phyloP scores from a whole-genome alignment of 1,140 invertebrate genomes.

The Drosophila tsacasi region DNA sequence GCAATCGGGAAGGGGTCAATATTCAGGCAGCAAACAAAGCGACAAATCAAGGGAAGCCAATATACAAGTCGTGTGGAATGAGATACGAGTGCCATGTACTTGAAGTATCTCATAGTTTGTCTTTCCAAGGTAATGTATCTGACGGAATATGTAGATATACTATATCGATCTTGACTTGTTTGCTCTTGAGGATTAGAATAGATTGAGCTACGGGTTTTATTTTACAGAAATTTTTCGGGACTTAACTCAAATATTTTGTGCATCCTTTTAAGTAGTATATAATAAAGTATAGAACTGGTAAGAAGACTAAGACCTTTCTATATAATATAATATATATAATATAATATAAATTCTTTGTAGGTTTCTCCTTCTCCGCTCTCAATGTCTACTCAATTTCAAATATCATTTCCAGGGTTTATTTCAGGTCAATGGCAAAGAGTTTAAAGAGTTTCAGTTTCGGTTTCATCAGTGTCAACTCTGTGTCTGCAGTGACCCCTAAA shows the following conservation, averaged over 20 bases:
- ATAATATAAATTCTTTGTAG: background rate
- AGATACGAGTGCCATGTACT: background rate
- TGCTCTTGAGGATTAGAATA: background rate
- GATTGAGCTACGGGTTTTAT: background rate
- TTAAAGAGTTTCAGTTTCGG: background rate
- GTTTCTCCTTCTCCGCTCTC: background rate
- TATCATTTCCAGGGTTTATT: slow-evolving; percentile 4
- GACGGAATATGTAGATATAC: background rate
- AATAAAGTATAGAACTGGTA: background rate
- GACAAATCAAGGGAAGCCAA: slow-evolving; percentile 20
- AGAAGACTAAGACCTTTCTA: no score
- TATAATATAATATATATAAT: no score
- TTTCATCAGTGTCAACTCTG: slow-evolving; percentile 2
- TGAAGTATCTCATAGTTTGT: background rate
- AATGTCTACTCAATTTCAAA: background rate
- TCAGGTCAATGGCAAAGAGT: slow-evolving; percentile 17
- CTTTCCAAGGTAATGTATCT: background rate
- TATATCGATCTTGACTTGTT: background rate
- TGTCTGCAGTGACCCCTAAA: slow-evolving; percentile 7
- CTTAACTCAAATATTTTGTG: background rate
- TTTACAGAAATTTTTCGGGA: no score
- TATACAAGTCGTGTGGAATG: background rate
- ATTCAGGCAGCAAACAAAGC: slow-evolving; percentile 16
- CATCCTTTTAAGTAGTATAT: background rate
- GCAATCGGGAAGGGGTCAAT: background rate